Conservation (phyloP, 1,140 invertebrate species). For the Lutraria rhynchaena region DNA sequence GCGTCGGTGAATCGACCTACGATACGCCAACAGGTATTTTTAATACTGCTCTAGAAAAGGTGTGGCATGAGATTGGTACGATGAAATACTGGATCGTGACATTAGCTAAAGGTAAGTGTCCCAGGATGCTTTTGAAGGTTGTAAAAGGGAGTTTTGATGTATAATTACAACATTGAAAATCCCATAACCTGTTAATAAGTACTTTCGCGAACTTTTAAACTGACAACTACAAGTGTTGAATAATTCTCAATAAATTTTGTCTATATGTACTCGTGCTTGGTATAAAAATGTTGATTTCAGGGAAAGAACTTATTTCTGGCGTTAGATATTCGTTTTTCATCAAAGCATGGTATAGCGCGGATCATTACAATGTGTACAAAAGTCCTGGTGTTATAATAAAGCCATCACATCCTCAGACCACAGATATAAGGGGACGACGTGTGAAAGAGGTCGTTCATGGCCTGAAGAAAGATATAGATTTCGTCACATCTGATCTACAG, state of each 20-base stretch:
- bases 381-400: constrained; percentile 48
- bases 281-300: too few relatives aligned
- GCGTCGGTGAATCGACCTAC: constrained; percentile 31
- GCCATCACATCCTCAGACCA: constrained; percentile 23
- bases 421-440: constrained; percentile 9
- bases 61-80: constrained; percentile 52
- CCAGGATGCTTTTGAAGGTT: too few relatives aligned
- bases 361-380: constrained; percentile 52
- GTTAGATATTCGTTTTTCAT: constrained; percentile 52
- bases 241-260: background rate
- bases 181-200: background rate
- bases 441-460: constrained; percentile 38
- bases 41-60: constrained; percentile 22
- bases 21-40: constrained; percentile 41
- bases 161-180: background rate
- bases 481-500: constrained; percentile 6
- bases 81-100: background rate
- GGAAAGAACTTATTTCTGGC: too few relatives aligned
- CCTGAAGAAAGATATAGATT: constrained; percentile 49
- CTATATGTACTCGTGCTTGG: too few relatives aligned
- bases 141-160: background rate
- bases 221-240: background rate
- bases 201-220: background rate
- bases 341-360: constrained; percentile 44
- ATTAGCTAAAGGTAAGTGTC: background rate